Conservation (phyloP, 2,888 invertebrate species). For the Zootermopsis nevadensis region DNA sequence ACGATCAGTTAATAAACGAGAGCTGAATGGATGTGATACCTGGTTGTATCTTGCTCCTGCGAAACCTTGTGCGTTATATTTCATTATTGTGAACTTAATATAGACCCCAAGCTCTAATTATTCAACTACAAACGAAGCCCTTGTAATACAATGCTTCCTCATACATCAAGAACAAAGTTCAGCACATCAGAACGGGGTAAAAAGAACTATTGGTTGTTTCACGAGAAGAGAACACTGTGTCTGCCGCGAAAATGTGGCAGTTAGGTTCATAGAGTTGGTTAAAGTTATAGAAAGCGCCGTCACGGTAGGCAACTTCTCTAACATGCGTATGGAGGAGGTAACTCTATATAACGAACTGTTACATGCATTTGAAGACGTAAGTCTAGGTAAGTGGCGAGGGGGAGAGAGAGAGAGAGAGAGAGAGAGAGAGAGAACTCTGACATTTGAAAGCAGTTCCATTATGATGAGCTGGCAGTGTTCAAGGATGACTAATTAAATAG, state of each 20-base stretch:
- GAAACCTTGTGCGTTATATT: neutral
- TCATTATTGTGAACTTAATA: neutral
- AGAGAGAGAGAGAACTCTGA: neutral
- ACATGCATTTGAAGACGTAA: neutral
- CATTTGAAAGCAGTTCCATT: neutral
- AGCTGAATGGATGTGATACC: neutral
- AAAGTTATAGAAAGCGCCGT: neutral
- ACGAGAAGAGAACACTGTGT: neutral
- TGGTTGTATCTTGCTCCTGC: neutral
- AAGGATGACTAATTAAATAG: neutral
- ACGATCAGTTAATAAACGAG: too few species aligned
- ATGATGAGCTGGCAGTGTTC: neutral
- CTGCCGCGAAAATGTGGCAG: neutral
- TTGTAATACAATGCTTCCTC: neutral
- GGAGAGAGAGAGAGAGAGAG: too few species aligned
- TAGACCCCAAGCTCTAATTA: neutral
- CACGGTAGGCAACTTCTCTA: constrained; percentile 1
- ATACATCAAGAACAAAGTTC: neutral
- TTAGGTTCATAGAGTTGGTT: neutral
- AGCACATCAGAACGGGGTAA: neutral
- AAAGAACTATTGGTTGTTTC: neutral
- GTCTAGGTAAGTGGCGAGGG: neutral
- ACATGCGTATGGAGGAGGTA: neutral
- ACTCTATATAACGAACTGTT: neutral
- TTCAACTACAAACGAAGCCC: neutral